These are phyloP conservation scores for Nibea coibor DNA, from an alignment of 2,113 vertebrate genomes.

Conservation along the genomic window DNA sequence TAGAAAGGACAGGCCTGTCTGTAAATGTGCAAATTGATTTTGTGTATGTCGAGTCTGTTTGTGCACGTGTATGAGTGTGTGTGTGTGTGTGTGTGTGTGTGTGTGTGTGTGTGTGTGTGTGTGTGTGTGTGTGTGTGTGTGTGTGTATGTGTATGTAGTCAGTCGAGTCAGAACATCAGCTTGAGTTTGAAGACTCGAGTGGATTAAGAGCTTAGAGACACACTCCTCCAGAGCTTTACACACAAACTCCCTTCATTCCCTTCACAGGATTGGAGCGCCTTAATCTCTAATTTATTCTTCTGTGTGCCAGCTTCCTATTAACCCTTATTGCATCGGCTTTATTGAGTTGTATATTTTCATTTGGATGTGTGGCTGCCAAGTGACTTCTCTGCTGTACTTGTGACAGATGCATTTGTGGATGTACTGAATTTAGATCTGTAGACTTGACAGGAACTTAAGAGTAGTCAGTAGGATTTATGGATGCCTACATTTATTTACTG, in stretches of 20 bases:
- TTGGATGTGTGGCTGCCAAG: background rate
- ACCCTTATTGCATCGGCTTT: background rate
- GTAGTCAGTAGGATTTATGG: too few species aligned
- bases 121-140: background rate
- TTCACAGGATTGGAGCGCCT: slow-evolving; percentile 37
- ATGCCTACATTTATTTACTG: background rate
- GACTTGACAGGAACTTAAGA: too few species aligned
- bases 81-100: background rate
- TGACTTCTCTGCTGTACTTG: background rate
- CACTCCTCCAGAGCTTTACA: slow-evolving; percentile 61
- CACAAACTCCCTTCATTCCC: slow-evolving; percentile 46
- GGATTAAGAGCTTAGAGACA: slow-evolving; percentile 75
- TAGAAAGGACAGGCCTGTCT: slow-evolving; percentile 18
- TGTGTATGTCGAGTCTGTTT: background rate
- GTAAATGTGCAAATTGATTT: slow-evolving; percentile 17
- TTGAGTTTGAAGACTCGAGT: slow-evolving; percentile 52
- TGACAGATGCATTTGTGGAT: background rate
- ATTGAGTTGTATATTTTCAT: background rate
- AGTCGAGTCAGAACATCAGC: slow-evolving; percentile 45
- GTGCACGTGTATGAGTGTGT: slow-evolving; percentile 6
- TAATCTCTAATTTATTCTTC: slow-evolving; percentile 62
- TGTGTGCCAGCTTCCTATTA: slow-evolving; percentile 34
- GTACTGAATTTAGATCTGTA: too few species aligned
- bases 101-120: background rate
- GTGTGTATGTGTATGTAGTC: background rate